Evolutionary conservation across 1,140 invertebrate genomes (phyloP).

Genomic region (Drosophila watanabei): DNA sequence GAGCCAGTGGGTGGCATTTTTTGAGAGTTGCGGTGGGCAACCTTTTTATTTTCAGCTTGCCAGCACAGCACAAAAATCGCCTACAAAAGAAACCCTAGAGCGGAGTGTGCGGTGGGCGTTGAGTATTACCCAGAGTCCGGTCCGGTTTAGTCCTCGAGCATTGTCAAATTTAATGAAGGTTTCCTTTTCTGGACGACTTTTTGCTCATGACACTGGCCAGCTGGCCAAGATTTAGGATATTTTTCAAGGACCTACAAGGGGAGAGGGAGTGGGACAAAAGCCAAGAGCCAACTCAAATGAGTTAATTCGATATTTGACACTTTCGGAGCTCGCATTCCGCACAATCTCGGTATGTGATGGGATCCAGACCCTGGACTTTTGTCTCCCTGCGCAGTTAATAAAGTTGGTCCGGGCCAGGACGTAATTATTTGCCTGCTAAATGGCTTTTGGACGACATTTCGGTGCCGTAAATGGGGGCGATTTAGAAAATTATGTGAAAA

Average conservation of each 20-base stretch:
- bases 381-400: slow-evolving; percentile 71
- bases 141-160: slow-evolving; percentile 46
- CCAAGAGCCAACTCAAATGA: slow-evolving; percentile 59
- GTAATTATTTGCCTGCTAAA: slow-evolving; percentile 82
- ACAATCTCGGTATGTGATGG: slow-evolving; percentile 44
- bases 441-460: slow-evolving; percentile 72
- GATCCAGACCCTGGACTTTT: slow-evolving; percentile 33
- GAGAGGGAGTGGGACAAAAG: neutral
- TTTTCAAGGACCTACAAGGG: slow-evolving; percentile 20
- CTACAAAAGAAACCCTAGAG: slow-evolving; percentile 62
- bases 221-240: slow-evolving; percentile 74
- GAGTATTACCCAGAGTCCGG: slow-evolving; percentile 30
- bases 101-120: slow-evolving; percentile 1
- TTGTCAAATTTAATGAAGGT: slow-evolving; percentile 85
- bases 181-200: slow-evolving; percentile 46
- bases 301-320: slow-evolving; percentile 84
- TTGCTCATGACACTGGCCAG: slow-evolving; percentile 74
- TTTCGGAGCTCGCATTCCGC: slow-evolving; percentile 71
- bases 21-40: slow-evolving; percentile 35
- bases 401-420: slow-evolving; percentile 59
- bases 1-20: slow-evolving; percentile 34
- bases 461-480: slow-evolving; percentile 67
- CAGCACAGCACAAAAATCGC: slow-evolving; percentile 68
- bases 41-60: slow-evolving; percentile 64
- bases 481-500: slow-evolving; percentile 80